Conservation (phyloP, 1,140 invertebrate species). For the Drosophila yakuba region DNA sequence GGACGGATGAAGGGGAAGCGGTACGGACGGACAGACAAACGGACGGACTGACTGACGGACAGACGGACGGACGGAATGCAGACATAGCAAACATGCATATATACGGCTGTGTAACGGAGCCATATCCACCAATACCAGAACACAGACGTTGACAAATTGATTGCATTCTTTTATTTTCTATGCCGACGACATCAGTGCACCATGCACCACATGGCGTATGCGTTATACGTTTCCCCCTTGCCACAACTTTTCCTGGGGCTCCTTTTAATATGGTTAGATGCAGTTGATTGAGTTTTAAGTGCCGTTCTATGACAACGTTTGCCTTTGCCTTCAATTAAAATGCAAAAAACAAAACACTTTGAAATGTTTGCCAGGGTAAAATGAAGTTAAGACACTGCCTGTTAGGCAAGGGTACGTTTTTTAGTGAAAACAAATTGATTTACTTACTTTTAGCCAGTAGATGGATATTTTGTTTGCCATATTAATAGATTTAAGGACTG, state of each 20-base stretch:
- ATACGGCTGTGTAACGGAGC: conserved; percentile 22
- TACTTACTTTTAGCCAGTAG: background rate
- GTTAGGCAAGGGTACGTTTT: background rate
- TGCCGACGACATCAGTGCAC: conserved; percentile 46
- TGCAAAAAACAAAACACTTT: conserved; percentile 44
- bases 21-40: conserved; percentile 39
- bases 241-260: conserved; percentile 9
- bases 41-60: conserved; percentile 24
- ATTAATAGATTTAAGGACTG: background rate
- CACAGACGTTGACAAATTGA: conserved; percentile 80
- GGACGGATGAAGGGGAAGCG: background rate
- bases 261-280: conserved; percentile 77
- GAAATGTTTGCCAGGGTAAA: conserved; percentile 10
- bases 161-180: conserved; percentile 79
- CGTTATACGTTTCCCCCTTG: conserved; percentile 37
- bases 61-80: conserved; percentile 27
- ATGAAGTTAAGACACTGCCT: conserved; percentile 21
- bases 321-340: conserved; percentile 59
- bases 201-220: conserved; percentile 76
- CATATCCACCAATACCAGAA: conserved; percentile 12
- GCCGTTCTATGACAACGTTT: conserved; percentile 67
- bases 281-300: conserved; percentile 83
- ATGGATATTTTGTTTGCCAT: background rate
- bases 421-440: conserved; percentile 12
- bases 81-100: conserved; percentile 10